Percentiles rank a stretch among this genome's conserved stretches.
These are phyloP conservation scores for Gobiocypris rarus DNA, from an alignment of 2,113 vertebrate genomes.

Conservation along the genomic window DNA sequence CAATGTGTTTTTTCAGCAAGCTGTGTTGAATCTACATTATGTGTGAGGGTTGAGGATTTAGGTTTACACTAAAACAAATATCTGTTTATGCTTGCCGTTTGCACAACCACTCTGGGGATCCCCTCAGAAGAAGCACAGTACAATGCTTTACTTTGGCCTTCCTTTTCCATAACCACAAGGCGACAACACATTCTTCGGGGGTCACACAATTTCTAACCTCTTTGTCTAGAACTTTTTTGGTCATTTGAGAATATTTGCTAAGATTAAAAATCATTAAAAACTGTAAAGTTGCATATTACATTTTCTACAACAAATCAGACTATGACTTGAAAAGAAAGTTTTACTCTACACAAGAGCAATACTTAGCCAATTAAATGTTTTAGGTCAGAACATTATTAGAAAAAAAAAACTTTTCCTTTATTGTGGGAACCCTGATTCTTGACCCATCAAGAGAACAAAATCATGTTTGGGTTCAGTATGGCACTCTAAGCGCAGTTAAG, in stretches of 20 bases:
- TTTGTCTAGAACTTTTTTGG: background rate
- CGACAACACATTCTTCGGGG: background rate
- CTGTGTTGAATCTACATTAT: background rate
- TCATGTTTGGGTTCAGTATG: slow-evolving; percentile 6
- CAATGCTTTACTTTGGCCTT: slow-evolving; percentile 38
- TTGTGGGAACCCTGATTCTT: background rate
- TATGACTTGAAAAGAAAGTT: background rate
- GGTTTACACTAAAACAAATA: slow-evolving; percentile 45
- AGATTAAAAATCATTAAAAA: background rate
- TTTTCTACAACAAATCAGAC: background rate
- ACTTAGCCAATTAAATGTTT: background rate
- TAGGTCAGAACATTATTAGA: background rate
- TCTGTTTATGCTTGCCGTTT: slow-evolving; percentile 52
- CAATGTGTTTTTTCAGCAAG: slow-evolving; percentile 23
- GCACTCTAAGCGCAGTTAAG: slow-evolving; percentile 30
- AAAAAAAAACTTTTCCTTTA: background rate
- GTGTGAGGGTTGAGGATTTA: slow-evolving; percentile 21
- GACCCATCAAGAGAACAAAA: background rate
- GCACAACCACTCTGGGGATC: slow-evolving; percentile 39
- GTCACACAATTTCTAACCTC: background rate
- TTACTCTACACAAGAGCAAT: background rate
- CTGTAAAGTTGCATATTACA: too few species aligned
- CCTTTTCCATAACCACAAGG: background rate
- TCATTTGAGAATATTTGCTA: background rate
- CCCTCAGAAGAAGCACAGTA: background rate